phyloP scores from a whole-genome alignment of 2,797 vertebrate genomes.

The Lacerta bilineata region DNA sequence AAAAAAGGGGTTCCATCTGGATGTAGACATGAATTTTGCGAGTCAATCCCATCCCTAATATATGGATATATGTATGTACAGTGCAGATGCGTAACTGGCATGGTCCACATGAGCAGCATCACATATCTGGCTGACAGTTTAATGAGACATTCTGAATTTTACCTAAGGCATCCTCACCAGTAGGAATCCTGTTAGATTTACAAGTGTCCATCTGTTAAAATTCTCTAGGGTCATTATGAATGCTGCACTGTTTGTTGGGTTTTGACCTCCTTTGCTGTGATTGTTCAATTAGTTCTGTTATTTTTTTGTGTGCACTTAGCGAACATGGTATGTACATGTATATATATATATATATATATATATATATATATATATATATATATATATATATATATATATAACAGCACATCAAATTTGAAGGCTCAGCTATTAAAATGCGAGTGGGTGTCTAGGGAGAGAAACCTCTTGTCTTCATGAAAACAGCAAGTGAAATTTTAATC shows the following conservation, averaged over 20 bases:
- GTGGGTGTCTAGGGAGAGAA: constrained; percentile 55
- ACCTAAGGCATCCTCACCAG: constrained; percentile 80
- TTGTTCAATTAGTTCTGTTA: constrained; percentile 81
- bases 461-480: constrained; percentile 60
- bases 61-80: constrained; percentile 49
- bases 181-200: constrained; percentile 85
- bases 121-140: constrained; percentile 80
- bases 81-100: constrained; percentile 62
- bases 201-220: constrained; percentile 84
- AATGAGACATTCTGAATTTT: constrained; percentile 83
- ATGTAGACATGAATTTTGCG: constrained; percentile 43
- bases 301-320: constrained; percentile 81
- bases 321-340: not conserved
- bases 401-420: constrained; percentile 78
- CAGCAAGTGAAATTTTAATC: constrained; percentile 44
- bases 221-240: constrained; percentile 78
- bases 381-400: too few species aligned
- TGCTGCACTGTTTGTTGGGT: constrained; percentile 77
- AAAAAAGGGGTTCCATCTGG: constrained; percentile 53
- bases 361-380: not conserved
- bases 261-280: constrained; percentile 80
- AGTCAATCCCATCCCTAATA: constrained; percentile 54
- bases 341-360: too few species aligned
- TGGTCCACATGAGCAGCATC: constrained; percentile 75
- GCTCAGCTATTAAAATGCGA: constrained; percentile 72